phyloP scores from a whole-genome alignment of 2,888 invertebrate genomes.

The Conchocele bisecta region DNA sequence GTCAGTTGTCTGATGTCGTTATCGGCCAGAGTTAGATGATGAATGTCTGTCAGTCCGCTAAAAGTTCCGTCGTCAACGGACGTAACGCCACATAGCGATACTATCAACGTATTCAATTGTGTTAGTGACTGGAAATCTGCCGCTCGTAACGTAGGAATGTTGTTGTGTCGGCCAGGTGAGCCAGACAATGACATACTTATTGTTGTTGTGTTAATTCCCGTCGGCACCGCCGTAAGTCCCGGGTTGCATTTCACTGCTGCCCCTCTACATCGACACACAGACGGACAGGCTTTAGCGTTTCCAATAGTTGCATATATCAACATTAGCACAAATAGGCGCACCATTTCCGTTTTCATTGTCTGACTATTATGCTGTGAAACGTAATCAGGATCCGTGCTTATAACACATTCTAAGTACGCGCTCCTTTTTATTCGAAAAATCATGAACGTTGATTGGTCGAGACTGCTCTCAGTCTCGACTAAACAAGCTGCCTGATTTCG shows the following conservation, averaged over 20 bases:
- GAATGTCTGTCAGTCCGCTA: slow-evolving; percentile 41
- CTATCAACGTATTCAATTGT: slow-evolving; percentile 30
- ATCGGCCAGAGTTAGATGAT: slow-evolving; percentile 42
- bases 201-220: slow-evolving; percentile 8
- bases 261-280: slow-evolving; percentile 31
- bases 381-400: too few species aligned
- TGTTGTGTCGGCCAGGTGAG: slow-evolving; percentile 17
- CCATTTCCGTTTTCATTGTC: too few species aligned
- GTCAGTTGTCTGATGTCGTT: slow-evolving; percentile 50
- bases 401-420: too few species aligned
- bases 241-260: slow-evolving; percentile 17
- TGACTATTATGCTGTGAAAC: too few species aligned
- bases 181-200: slow-evolving; percentile 24
- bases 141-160: slow-evolving; percentile 18
- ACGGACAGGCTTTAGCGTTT: too few species aligned
- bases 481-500: too few species aligned
- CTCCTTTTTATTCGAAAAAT: too few species aligned
- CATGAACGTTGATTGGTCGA: too few species aligned
- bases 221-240: slow-evolving; percentile 34
- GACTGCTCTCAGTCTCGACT: too few species aligned
- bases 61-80: slow-evolving; percentile 47
- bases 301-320: too few species aligned
- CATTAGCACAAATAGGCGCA: too few species aligned
- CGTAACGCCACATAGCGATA: slow-evolving; percentile 41
- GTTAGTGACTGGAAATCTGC: slow-evolving; percentile 33